phyloP scores from a whole-genome alignment of 2,888 invertebrate genomes.

The Cyclophora punctaria region DNA sequence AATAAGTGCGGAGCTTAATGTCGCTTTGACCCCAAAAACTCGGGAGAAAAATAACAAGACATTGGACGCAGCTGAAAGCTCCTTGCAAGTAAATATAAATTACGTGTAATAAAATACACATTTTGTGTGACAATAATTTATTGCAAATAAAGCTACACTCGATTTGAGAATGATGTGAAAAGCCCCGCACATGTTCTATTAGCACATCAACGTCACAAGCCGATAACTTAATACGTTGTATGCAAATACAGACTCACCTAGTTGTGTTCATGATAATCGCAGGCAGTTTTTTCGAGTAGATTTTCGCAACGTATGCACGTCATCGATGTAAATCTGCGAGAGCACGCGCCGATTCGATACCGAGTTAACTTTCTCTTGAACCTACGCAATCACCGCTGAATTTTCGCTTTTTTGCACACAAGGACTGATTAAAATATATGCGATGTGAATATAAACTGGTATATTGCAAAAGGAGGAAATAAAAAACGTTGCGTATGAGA shows the following conservation, averaged over 20 bases:
- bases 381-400: constrained; percentile 47
- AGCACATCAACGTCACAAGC: constrained; percentile 13
- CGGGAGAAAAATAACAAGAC: neutral
- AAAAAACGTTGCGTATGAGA: neutral
- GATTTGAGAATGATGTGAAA: too few species aligned
- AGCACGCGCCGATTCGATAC: constrained; percentile 39
- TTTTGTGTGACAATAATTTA: too few species aligned
- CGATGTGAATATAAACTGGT: constrained; percentile 8
- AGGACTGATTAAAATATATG: constrained; percentile 10
- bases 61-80: too few species aligned
- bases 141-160: too few species aligned
- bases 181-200: constrained; percentile 2
- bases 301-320: constrained; percentile 45
- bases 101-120: too few species aligned
- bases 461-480: constrained; percentile 7
- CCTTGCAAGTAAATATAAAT: too few species aligned
- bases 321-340: constrained; percentile 41
- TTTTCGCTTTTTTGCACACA: constrained; percentile 50
- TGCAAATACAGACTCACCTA: constrained; percentile 25
- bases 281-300: constrained; percentile 27
- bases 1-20: constrained; percentile 36
- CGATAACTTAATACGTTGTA: constrained; percentile 7
- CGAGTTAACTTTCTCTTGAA: constrained; percentile 49
- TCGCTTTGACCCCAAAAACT: constrained; percentile 24
- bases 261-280: constrained; percentile 24